These are phyloP conservation scores for Vanessa atalanta DNA, from an alignment of 1,140 invertebrate species.

Conservation along the genomic window DNA sequence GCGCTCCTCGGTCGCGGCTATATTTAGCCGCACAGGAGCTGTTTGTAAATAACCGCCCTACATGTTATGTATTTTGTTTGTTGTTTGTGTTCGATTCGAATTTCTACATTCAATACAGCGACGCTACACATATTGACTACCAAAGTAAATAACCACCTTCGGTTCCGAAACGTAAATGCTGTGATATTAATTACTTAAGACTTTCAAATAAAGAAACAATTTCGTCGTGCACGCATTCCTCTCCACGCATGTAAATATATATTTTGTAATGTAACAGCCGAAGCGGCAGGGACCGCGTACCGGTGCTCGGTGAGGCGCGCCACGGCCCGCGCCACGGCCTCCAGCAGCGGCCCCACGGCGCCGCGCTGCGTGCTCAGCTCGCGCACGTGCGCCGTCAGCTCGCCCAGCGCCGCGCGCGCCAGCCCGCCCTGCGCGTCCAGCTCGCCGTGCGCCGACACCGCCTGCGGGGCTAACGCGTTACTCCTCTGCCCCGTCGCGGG, in stretches of 20 bases:
- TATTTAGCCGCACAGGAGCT: constrained; percentile 10
- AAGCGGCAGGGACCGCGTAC: constrained; percentile 33
- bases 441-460: constrained; percentile 88
- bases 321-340: constrained; percentile 93
- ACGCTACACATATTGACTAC: too few relatives aligned
- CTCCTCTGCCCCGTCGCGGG: neutral
- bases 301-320: constrained; percentile 88
- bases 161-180: too few relatives aligned
- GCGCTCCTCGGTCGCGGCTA: neutral
- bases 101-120: too few relatives aligned
- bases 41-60: neutral
- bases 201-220: too few relatives aligned
- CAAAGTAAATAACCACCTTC: too few relatives aligned
- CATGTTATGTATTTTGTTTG: neutral
- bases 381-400: constrained; percentile 91
- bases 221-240: too few relatives aligned
- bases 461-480: constrained; percentile 71
- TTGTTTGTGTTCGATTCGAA: too few relatives aligned
- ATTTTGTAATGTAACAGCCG: too few relatives aligned
- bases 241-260: too few relatives aligned
- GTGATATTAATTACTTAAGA: too few relatives aligned
- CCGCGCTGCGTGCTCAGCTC: constrained; percentile 93
- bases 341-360: constrained; percentile 92
- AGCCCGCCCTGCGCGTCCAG: constrained; percentile 91
- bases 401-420: constrained; percentile 90